Conservation (phyloP, 2,888 invertebrate species). For the Agrotis clavis region DNA sequence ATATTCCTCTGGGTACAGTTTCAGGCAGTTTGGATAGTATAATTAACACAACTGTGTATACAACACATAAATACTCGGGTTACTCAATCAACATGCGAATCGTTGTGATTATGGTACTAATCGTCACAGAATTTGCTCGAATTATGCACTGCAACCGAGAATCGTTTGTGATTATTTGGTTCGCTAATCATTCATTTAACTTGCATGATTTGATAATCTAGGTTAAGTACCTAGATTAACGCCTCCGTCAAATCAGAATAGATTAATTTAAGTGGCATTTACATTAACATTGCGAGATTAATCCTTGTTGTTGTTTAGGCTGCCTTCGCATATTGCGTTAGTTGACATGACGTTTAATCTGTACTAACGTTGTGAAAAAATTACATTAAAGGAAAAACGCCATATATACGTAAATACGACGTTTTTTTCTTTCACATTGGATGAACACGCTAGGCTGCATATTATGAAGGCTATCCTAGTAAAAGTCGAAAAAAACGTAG, state of each 20-base stretch:
- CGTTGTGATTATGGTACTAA: slow-evolving; percentile 4
- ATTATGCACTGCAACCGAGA: neutral
- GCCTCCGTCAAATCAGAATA: slow-evolving; percentile 3
- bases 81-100: slow-evolving; percentile 36
- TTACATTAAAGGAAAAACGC: neutral
- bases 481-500: neutral
- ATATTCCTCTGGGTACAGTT: slow-evolving; percentile 8
- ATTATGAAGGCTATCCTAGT: neutral
- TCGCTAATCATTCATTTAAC: slow-evolving; percentile 27
- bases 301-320: neutral
- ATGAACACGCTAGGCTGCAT: neutral
- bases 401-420: neutral
- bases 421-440: neutral
- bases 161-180: slow-evolving; percentile 10
- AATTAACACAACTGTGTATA: slow-evolving; percentile 15
- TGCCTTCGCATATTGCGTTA: neutral
- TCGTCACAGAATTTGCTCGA: neutral
- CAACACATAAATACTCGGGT: slow-evolving; percentile 9
- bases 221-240: slow-evolving; percentile 20
- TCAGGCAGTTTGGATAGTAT: neutral
- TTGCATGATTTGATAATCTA: slow-evolving; percentile 8
- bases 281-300: slow-evolving; percentile 4
- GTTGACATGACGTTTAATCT: neutral
- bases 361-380: too few relatives aligned
- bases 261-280: slow-evolving; percentile 25